Evolutionary conservation across 2,888 invertebrate species (phyloP).

Genomic region (Osedax frankpressi): DNA sequence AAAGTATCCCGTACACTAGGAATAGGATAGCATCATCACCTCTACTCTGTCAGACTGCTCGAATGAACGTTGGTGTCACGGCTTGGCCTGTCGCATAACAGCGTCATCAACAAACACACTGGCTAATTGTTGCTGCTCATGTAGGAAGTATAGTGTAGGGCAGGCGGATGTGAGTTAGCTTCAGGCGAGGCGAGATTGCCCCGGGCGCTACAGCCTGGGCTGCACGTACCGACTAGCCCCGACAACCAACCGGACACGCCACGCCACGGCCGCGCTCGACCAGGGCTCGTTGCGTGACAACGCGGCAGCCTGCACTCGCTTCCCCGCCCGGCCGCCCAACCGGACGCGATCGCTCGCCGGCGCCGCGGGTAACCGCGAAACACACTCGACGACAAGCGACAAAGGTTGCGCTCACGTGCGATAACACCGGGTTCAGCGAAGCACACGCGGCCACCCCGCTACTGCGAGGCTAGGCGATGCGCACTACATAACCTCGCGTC

Average conservation of each 20-base stretch:
- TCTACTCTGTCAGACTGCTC: not conserved
- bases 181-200: not conserved
- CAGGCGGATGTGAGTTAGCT: constrained; percentile 6
- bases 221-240: constrained; percentile 3
- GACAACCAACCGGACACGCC: not conserved
- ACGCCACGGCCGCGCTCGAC: not conserved
- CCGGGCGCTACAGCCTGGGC: no score
- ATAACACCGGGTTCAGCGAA: constrained; percentile 5
- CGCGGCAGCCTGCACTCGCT: not conserved
- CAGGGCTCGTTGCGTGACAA: constrained; percentile 2
- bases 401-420: not conserved
- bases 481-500: constrained; percentile 6
- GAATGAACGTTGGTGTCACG: not conserved
- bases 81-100: not conserved
- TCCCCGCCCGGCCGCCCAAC: constrained; percentile 4
- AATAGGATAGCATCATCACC: not conserved
- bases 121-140: not conserved
- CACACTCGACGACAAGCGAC: constrained; percentile 2
- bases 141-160: constrained; percentile 4
- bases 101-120: constrained; percentile 5
- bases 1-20: not conserved
- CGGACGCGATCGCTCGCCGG: not conserved
- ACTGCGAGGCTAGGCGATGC: not conserved
- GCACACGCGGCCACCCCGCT: not conserved
- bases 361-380: constrained; percentile 4